Evolutionary conservation across 2,797 vertebrate genomes (phyloP).

Genomic region (Alectoris magna): DNA sequence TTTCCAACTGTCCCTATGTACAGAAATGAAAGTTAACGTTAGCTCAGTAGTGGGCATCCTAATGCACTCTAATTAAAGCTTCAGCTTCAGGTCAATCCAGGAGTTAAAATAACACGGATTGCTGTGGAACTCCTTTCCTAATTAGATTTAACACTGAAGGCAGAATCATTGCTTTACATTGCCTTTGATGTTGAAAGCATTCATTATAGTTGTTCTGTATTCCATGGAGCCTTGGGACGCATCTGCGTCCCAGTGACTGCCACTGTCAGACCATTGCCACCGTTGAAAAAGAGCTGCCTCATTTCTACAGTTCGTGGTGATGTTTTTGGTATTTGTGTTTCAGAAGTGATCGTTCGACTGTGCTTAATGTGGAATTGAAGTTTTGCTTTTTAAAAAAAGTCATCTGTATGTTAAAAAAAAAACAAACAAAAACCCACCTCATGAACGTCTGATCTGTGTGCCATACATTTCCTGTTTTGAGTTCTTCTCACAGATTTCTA

Average conservation of each 20-base stretch:
- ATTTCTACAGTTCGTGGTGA: background rate
- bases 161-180: background rate
- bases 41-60: background rate
- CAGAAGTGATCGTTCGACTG: background rate
- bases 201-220: background rate
- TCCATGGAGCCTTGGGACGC: background rate
- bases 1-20: background rate
- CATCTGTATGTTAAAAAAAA: background rate
- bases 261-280: background rate
- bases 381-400: background rate
- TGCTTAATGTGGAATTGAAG: background rate
- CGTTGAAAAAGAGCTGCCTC: background rate
- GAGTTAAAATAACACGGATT: background rate
- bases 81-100: background rate
- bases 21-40: background rate
- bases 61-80: background rate
- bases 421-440: background rate
- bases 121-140: background rate
- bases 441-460: background rate
- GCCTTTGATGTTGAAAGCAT: background rate
- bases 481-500: background rate
- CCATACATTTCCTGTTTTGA: background rate
- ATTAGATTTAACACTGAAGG: background rate
- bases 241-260: background rate
- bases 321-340: background rate